Conservation (phyloP, 2,113 vertebrate species). For the Gobio gobio region DNA sequence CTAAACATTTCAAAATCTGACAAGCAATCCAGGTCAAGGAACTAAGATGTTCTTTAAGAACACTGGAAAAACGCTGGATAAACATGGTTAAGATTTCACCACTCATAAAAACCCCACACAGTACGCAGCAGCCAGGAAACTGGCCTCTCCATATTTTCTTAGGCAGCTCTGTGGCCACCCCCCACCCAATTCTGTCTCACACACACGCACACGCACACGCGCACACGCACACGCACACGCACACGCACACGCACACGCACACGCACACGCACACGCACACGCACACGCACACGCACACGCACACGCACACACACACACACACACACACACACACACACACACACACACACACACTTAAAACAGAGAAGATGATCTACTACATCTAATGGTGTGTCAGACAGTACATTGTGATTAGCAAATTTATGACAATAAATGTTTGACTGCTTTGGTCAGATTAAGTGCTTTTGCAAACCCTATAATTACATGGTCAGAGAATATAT, state of each 20-base stretch:
- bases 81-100: constrained; percentile 64
- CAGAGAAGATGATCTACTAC: constrained; percentile 20
- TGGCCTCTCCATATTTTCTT: constrained; percentile 60
- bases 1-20: constrained; percentile 24
- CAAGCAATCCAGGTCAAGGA: constrained; percentile 11
- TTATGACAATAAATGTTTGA: constrained; percentile 28
- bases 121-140: constrained; percentile 54
- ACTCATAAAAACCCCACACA: constrained; percentile 51
- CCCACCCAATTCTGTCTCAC: constrained; percentile 18
- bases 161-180: constrained; percentile 35
- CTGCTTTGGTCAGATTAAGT: constrained; percentile 38
- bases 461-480: constrained; percentile 23
- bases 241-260: background rate
- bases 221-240: background rate
- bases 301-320: background rate
- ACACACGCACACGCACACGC: background rate
- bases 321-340: background rate
- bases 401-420: constrained; percentile 15
- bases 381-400: background rate
- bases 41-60: constrained; percentile 55
- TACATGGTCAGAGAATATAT: constrained; percentile 3
- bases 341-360: constrained; percentile 7
- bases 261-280: background rate
- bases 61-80: constrained; percentile 62
- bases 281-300: background rate